Evolutionary conservation across 2,888 invertebrate genomes (phyloP).

Genomic region (Pegoplata infirma): DNA sequence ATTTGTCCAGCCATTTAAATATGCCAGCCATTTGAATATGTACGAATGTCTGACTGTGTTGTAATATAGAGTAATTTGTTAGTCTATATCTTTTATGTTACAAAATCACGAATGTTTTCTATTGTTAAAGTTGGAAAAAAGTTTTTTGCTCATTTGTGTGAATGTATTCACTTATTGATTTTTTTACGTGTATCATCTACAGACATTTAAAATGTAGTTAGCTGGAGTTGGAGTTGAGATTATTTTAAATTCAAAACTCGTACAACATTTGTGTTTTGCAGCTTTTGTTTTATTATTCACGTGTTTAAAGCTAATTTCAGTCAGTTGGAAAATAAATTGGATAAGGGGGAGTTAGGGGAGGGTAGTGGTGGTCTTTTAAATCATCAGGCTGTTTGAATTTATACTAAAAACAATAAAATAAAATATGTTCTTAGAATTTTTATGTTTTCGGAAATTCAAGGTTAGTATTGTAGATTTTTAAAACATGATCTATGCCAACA

Average conservation of each 20-base stretch:
- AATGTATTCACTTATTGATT: conserved; percentile 1
- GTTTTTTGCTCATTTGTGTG: neutral
- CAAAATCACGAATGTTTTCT: conserved; percentile 15
- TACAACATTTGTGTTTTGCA: conserved; percentile 5
- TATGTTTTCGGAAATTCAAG: conserved; percentile 32
- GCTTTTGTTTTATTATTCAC: conserved; percentile 33
- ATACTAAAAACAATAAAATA: conserved; percentile 1
- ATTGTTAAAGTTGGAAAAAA: neutral
- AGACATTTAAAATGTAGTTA: neutral
- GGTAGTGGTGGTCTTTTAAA: conserved; percentile 15
- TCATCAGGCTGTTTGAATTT: conserved; percentile 10
- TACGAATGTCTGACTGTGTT: neutral
- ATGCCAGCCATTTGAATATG: conserved; percentile 10
- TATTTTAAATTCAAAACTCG: conserved; percentile 40
- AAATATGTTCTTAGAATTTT: conserved; percentile 17
- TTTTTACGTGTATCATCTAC: neutral
- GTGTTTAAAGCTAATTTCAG: conserved; percentile 39
- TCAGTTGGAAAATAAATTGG: no score
- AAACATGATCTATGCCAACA: conserved; percentile 31
- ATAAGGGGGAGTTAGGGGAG: no score
- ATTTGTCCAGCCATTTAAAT: conserved; percentile 9
- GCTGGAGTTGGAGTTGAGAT: neutral
- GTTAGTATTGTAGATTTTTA: conserved; percentile 12
- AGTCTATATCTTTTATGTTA: neutral
- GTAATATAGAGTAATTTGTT: no score